Percentiles rank a stretch among this genome's conserved stretches.
Conservation (phyloP, 2,113 vertebrate genomes). For the Dasyprocta punctata region DNA sequence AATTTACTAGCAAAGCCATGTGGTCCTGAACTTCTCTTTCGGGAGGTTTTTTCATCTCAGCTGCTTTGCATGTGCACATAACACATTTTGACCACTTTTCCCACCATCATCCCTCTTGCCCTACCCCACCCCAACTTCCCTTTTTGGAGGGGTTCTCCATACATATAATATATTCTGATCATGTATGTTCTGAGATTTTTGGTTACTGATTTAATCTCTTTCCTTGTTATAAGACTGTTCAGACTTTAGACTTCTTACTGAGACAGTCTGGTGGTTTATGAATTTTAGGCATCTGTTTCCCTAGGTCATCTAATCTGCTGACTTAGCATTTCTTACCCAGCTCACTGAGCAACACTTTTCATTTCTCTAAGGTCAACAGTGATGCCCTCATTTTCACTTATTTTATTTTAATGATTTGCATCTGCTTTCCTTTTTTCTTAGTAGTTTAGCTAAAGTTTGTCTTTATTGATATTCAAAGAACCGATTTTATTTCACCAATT, state of each 20-base stretch:
- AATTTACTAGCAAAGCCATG: neutral
- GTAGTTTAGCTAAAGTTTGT: neutral
- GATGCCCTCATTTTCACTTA: neutral
- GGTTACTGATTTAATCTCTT: neutral
- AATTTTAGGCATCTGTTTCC: neutral
- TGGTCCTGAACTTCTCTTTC: neutral
- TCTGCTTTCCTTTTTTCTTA: neutral
- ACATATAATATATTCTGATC: too few species aligned
- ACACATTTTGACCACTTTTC: neutral
- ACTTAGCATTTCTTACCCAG: neutral
- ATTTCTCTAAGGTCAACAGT: neutral
- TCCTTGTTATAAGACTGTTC: neutral
- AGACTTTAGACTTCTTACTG: neutral
- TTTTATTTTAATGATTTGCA: slow-evolving; percentile 18
- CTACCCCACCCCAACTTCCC: neutral
- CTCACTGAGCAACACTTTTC: neutral
- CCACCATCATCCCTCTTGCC: neutral
- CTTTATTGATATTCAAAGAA: neutral
- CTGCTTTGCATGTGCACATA: neutral
- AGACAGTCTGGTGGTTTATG: neutral
- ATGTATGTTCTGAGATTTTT: neutral
- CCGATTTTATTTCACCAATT: neutral
- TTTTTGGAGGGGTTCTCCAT: neutral
- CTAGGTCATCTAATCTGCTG: neutral
- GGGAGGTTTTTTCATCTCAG: neutral